Evolutionary conservation across 2,113 vertebrate genomes (phyloP), one percentile per base, ranked within the genome.

Genomic region (Carlito syrichta): DNA sequence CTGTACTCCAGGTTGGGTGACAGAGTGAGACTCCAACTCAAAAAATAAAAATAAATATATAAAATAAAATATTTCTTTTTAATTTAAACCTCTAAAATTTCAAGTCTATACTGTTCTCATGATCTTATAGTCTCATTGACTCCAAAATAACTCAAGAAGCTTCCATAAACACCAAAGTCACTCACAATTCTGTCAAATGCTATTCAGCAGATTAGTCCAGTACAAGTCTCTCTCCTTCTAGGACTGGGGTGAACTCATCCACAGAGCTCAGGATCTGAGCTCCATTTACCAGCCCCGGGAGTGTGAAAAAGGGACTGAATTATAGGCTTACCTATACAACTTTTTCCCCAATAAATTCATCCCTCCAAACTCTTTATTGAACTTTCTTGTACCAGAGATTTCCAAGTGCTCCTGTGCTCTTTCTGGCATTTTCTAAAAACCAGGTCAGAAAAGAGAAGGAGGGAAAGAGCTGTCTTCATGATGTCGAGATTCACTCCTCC

Each of bases 181-280:
- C n/a, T 35, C 35, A 40, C 13, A 58, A 8, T 68, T 69, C 35
- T 27, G 5, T 43, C 56, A n/a, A 45, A 54, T 20, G 8, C 6
- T 30, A 2, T 38, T 94, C 48, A n/a, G n/a, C 13, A 68, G 25
- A 63, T 40, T 3, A 19, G 5, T 73, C 8, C n/a, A 27, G 38
- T 8, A 20, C 0, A 0, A 30, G 19, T 3, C 4, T 25, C 66
- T 60, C 35, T 73, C 27, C 10, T 83, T 58, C 30, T 16, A 16
- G 38, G 45, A 38, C 5, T 19, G 22, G 17, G 22, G 7, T 12
- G 20, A 20, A 35, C 10, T 40, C 22, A 23, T 35, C 30, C 22
- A 35, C 2, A 13, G 40, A 54, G 45, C 8, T 60, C 20, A 5
- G 68, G 17, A 14, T 4, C 60, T 56, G 6, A 78, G 6, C 43